phyloP scores from a whole-genome alignment of 2,888 invertebrate species.

The Eristalinus sepulchralis region DNA sequence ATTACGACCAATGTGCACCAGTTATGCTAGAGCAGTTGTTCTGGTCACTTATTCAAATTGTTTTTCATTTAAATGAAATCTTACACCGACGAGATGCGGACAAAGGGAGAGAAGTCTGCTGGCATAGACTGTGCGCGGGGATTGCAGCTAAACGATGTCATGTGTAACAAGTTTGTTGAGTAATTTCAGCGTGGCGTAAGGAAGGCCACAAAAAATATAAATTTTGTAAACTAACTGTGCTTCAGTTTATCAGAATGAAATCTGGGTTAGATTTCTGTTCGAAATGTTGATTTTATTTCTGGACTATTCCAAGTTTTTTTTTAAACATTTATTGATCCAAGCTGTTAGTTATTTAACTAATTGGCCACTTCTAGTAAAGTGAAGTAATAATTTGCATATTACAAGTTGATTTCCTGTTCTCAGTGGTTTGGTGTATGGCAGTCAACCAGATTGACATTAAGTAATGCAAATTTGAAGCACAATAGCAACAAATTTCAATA shows the following conservation, averaged over 20 bases:
- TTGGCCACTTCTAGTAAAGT: too few relatives aligned
- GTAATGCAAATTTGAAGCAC: too few relatives aligned
- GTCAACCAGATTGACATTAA: too few relatives aligned
- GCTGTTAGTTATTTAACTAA: too few relatives aligned
- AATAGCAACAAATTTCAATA: too few relatives aligned
- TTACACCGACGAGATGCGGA: slow-evolving; percentile 19
- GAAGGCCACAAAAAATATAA: slow-evolving; percentile 23
- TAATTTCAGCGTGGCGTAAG: slow-evolving; percentile 31
- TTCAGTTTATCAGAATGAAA: background rate
- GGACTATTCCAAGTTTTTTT: too few relatives aligned
- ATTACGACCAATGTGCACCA: slow-evolving; percentile 44
- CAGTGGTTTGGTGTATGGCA: too few relatives aligned
- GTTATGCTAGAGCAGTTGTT: slow-evolving; percentile 50
- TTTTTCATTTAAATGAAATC: slow-evolving; percentile 57
- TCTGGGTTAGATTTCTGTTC: background rate
- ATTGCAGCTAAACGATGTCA: slow-evolving; percentile 51
- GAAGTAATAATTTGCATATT: too few relatives aligned
- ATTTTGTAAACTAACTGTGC: background rate
- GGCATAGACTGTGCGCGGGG: background rate
- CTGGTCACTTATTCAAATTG: slow-evolving; percentile 63
- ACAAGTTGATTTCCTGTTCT: too few relatives aligned
- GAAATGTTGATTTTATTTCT: background rate
- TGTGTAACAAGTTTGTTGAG: slow-evolving; percentile 67
- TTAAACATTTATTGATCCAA: too few relatives aligned
- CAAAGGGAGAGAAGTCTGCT: too few relatives aligned